Base-by-base conservation (phyloP, 1,140 invertebrate species). In the Atta texana region DNA sequence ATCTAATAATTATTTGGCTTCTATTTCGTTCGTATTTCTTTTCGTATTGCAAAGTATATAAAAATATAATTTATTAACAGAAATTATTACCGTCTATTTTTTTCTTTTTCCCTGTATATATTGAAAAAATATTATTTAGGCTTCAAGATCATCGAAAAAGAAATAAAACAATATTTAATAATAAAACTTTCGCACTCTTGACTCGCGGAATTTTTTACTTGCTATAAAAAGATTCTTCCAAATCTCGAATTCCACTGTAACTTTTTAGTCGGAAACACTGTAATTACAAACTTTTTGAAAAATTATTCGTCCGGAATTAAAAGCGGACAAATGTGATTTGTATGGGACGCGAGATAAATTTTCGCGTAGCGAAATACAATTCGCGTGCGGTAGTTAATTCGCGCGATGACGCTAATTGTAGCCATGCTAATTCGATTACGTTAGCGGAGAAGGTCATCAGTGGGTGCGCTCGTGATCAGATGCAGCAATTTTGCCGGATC, bases 311-410 rank as follows among this genome's bases (percentile, higher is more conserved):
- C 7, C 51, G 18, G 24, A 28, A 53, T 72, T 81, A 81, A 71
- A 81, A 81, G 21, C 21, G 28, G 66, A 39, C 14, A 80, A 51
- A 34, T 64, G 39, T 18, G 34, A 84, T 75, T 74, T 34, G 39
- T 24, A 34, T 39, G 16, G 44, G n/a, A 82, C 49, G 55, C 7
- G 66, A 14, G 55, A 75, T 74, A 57, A 84, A 84, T 84, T 84
- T 51, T 61, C 69, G 28, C 44, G 55, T 68, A 4, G 10, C 55
- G 53, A 69, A 55, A 76, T 16, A 21, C 49, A 6, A 66, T 76
- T 82, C 55, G 61, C 85, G 16, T 57, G 72, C 55, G 63, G n/a
- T n/a, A 81, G 64, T 76, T 72, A 89, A 77, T 86, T 81, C 53
- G 49, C 84, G 21, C 87, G 59, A 82, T 71, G 57, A 86, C 53